Evolutionary conservation across 2,888 invertebrate genomes (phyloP).

Genomic region (Dusona sp.): DNA sequence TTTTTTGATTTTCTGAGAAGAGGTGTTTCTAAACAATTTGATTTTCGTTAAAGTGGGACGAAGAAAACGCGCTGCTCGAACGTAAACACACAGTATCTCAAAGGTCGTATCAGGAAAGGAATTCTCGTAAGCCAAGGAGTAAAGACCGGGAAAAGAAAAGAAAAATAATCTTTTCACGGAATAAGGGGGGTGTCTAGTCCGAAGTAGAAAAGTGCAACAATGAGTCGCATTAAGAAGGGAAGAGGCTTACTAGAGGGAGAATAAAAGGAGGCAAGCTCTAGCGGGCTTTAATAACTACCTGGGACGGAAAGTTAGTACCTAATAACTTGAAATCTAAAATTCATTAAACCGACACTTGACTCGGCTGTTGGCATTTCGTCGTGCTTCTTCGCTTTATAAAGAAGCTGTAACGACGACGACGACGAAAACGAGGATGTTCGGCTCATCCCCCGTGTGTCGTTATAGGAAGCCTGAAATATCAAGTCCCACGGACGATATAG

Average conservation of each 20-base stretch:
- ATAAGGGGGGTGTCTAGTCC: constrained; percentile 2
- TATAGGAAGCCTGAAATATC: constrained; percentile 60
- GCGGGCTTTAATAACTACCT: constrained; percentile 78
- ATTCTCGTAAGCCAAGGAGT: not conserved
- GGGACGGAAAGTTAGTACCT: constrained; percentile 75
- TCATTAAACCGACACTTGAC: constrained; percentile 77
- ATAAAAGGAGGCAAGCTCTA: not conserved
- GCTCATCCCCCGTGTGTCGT: constrained; percentile 52
- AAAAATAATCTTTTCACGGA: constrained; percentile 35
- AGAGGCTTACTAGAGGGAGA: not conserved
- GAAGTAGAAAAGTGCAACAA: constrained; percentile 31
- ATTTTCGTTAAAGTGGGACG: too few relatives aligned
- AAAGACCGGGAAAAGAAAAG: not conserved
- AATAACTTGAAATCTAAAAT: constrained; percentile 81
- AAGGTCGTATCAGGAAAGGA: constrained; percentile 37
- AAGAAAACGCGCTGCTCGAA: too few relatives aligned
- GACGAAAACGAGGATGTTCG: constrained; percentile 28
- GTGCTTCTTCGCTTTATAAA: constrained; percentile 57
- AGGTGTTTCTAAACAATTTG: too few relatives aligned
- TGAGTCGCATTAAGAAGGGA: constrained; percentile 22
- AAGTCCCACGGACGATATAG: constrained; percentile 52
- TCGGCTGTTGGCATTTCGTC: constrained; percentile 50
- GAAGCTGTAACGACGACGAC: constrained; percentile 52
- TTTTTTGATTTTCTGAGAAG: too few relatives aligned
- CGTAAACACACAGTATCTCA: too few relatives aligned